A percentile compares a stretch with the other conserved stretches of the same genome.
phyloP scores from a whole-genome alignment of 2,888 invertebrate genomes.

The Myopa tessellatipennis region DNA sequence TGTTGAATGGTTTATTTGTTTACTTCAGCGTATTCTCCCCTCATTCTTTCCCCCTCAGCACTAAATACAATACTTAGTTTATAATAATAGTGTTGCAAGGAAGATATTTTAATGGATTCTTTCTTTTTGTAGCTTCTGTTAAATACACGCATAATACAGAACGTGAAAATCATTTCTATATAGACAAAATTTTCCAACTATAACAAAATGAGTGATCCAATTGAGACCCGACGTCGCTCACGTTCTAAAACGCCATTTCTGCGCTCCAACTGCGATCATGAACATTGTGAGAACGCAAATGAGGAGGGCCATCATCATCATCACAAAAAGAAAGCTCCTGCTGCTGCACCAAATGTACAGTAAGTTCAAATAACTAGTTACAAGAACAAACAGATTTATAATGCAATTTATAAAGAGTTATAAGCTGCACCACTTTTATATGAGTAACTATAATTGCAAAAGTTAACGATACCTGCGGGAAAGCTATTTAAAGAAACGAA shows the following conservation, averaged over 20 bases:
- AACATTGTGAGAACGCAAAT: conserved; percentile 70
- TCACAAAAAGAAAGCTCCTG: conserved; percentile 61
- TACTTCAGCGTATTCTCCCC: too few relatives aligned
- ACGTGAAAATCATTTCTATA: not conserved
- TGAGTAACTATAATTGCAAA: too few relatives aligned
- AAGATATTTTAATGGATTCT: not conserved
- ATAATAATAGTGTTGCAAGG: too few relatives aligned
- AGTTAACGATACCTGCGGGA: too few relatives aligned
- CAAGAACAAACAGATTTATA: too few relatives aligned
- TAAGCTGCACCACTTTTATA: too few relatives aligned
- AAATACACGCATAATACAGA: not conserved
- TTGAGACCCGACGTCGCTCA: conserved; percentile 76
- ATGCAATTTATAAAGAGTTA: too few relatives aligned
- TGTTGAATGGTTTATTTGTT: too few relatives aligned
- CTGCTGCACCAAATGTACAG: conserved; percentile 57
- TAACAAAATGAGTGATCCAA: conserved; percentile 60
- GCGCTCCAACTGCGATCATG: conserved; percentile 72
- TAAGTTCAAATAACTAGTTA: conserved; percentile 51
- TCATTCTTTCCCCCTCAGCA: too few relatives aligned
- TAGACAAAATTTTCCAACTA: not conserved
- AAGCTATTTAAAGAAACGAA: too few relatives aligned
- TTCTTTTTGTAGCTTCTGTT: not conserved
- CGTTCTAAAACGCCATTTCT: conserved; percentile 78
- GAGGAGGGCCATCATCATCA: conserved; percentile 70
- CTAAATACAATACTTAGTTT: too few relatives aligned